A percentile compares a stretch with the other conserved stretches of the same genome.
Conservation (phyloP, 2,113 vertebrate species). For the Hystrix cristata region DNA sequence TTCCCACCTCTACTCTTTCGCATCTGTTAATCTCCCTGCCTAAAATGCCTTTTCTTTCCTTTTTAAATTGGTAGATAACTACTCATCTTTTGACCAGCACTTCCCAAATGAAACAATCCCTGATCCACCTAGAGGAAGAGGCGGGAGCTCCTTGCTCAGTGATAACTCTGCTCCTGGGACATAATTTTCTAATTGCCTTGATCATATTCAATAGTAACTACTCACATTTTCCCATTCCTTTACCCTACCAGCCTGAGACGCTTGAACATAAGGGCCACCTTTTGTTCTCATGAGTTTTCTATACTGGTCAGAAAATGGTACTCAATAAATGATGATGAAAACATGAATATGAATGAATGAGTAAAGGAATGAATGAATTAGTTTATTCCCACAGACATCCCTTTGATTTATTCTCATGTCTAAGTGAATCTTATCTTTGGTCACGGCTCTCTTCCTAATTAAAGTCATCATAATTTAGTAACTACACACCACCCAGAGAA, state of each 20-base stretch:
- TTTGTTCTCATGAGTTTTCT: neutral
- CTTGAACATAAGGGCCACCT: neutral
- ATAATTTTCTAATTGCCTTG: neutral
- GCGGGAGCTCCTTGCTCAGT: neutral
- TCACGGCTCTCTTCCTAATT: neutral
- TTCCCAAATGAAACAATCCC: neutral
- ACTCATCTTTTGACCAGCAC: neutral
- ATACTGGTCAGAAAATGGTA: neutral
- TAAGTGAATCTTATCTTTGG: neutral
- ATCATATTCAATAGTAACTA: neutral
- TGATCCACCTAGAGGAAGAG: neutral
- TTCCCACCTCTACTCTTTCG: neutral
- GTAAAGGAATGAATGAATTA: neutral
- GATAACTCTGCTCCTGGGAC: neutral
- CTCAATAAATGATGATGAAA: neutral
- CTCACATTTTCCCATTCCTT: conserved; percentile 18
- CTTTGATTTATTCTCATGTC: neutral
- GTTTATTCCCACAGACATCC: neutral
- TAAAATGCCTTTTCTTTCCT: neutral
- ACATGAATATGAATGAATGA: neutral
- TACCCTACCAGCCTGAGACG: neutral
- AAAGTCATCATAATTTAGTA: conserved; percentile 5
- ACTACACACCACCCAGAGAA: neutral
- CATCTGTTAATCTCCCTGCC: neutral
- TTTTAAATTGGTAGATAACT: conserved; percentile 23